Base-by-base conservation (phyloP, 2,797 vertebrate species). In the Delichon dasypus region DNA sequence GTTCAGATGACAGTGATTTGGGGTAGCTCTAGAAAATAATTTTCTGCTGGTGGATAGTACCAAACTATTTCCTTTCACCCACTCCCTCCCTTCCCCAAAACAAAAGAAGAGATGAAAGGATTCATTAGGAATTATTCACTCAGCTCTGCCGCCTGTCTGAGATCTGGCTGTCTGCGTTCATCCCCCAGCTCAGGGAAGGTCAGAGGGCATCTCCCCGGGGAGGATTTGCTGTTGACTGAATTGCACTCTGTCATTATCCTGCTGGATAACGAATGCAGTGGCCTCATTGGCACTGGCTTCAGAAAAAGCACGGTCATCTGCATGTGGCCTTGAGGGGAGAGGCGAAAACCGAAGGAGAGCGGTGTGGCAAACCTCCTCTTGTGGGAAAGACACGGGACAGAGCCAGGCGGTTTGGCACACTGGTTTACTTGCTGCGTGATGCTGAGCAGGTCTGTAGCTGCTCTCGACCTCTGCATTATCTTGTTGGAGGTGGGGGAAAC, bases 191-290 rank as follows among this genome's bases (percentile, higher is more conserved):
- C 91, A 36, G 94, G 88, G 75, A 22, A 60, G 95, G 96, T 96
- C 96, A 97, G 95, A 91, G 96, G 96, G 83, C 96, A 93, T 71
- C 95, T 94, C 96, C 95, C 91, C 23, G 85, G 94, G 94, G 96
- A 96, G 94, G 94, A 96, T 96, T 97, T 97, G 95, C 96, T 97
- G 95, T 96, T 96, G 96, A 96, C 95, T 97, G 96, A 96, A 96
- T 96, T 95, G 94, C 95, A 95, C 95, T 96, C 95, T 94, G 96
- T 97, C 96, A 97, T 97, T 97, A 97, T 97, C 95, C 95, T 86
- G 77, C 88, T 58, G 95, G 95, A 95, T 97, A 97, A 96, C 95
- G 91, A 97, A 96, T 94, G 95, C 95, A 48, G 95, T 71, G 94
- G 95, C 94, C 91, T 96, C 94, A 91, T 94, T 95, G 95, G 95